These are phyloP conservation scores for Sciurus niger DNA, from an alignment of 2,113 vertebrate genomes.

Conservation along the genomic window DNA sequence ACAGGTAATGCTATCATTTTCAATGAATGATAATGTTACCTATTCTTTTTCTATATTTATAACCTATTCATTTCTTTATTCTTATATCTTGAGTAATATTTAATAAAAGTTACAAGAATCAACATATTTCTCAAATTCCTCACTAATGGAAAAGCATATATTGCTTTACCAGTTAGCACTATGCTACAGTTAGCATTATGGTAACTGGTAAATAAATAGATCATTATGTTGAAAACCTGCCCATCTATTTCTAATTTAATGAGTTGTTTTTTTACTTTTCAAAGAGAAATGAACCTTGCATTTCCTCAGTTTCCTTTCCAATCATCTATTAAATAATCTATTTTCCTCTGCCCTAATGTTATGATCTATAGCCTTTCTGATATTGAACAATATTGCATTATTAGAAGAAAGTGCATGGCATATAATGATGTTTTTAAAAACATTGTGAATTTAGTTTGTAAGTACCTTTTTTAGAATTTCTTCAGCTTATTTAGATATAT, in stretches of 20 bases:
- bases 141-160: neutral
- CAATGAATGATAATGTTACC: neutral
- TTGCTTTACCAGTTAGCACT: conserved; percentile 19
- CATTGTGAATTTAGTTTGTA: conserved; percentile 18
- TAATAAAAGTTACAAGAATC: conserved; percentile 12
- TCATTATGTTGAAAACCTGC: neutral
- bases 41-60: conserved; percentile 12
- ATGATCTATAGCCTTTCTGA: neutral
- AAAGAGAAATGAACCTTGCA: neutral
- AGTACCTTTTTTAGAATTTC: neutral
- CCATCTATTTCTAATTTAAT: conserved; percentile 29
- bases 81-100: neutral
- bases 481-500: neutral
- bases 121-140: neutral
- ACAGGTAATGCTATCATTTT: neutral
- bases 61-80: conserved; percentile 16
- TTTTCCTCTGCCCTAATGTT: conserved; percentile 6
- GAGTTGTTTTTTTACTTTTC: neutral
- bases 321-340: neutral
- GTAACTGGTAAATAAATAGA: neutral
- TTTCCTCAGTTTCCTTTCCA: conserved; percentile 12
- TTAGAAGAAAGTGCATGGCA: conserved; percentile 10
- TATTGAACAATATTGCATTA: conserved; percentile 14
- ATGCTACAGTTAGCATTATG: neutral
- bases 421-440: neutral